A percentile compares a stretch with the other conserved stretches of the same genome.
Evolutionary conservation across 92 coral and sea anemone species (phyloP).

Genomic region (Epizoanthus fatuus): DNA sequence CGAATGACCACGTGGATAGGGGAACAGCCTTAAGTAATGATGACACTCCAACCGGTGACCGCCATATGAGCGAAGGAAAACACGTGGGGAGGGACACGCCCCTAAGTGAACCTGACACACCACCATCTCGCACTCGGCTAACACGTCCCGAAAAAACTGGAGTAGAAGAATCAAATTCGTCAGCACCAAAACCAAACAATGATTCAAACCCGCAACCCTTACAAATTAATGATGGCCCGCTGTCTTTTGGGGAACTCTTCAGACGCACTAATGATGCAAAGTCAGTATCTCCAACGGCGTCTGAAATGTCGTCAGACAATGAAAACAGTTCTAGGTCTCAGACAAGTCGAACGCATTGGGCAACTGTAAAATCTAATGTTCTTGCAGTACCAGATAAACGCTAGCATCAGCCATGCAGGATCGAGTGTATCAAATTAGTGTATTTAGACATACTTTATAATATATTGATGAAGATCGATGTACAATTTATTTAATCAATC

Average conservation of each 20-base stretch:
- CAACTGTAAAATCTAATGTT: slow-evolving; percentile 6
- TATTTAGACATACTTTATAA: too few species aligned
- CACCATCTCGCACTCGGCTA: neutral
- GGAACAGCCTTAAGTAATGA: too few species aligned
- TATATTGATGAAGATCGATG: too few species aligned
- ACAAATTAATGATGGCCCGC: neutral
- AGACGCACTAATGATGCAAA: neutral
- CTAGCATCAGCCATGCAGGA: too few species aligned
- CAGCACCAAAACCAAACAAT: neutral
- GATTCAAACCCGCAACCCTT: neutral
- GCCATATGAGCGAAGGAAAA: neutral
- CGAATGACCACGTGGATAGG: neutral
- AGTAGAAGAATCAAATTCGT: neutral
- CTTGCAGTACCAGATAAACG: neutral
- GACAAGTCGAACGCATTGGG: neutral
- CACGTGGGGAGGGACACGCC: neutral
- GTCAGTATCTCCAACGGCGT: neutral
- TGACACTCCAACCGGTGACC: neutral
- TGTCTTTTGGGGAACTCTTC: neutral
- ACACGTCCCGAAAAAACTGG: neutral
- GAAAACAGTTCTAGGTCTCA: neutral
- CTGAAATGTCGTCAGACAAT: neutral
- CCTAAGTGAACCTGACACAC: neutral
- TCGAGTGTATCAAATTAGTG: too few species aligned
- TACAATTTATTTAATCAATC: too few species aligned